A percentile compares a stretch with the other conserved stretches of the same genome.
phyloP scores from a whole-genome alignment of 2,797 vertebrate genomes.

The Lophotriccus pileatus region DNA sequence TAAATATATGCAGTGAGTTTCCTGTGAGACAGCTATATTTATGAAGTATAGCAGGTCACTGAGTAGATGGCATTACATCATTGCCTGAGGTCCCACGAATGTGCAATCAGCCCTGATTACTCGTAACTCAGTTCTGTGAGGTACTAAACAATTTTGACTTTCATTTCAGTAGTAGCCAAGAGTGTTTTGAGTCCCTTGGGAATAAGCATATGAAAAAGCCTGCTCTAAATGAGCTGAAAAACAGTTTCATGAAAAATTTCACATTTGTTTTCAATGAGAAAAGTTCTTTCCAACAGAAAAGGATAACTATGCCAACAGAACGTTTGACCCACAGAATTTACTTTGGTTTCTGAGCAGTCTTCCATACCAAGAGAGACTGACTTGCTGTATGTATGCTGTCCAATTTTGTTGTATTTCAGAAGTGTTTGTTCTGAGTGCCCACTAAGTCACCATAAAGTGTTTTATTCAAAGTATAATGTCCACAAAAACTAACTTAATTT shows the following conservation, averaged over 20 bases:
- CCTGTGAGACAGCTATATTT: neutral
- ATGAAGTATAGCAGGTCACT: neutral
- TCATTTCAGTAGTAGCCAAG: neutral
- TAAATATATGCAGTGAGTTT: neutral
- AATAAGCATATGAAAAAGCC: neutral
- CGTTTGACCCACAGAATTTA: neutral
- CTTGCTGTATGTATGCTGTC: neutral
- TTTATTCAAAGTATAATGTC: neutral
- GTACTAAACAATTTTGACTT: slow-evolving; percentile 6
- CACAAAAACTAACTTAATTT: neutral
- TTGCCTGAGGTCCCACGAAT: neutral
- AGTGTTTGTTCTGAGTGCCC: neutral
- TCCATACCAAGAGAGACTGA: neutral
- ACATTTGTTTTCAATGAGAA: neutral
- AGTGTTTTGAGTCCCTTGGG: neutral
- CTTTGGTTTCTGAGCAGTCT: neutral
- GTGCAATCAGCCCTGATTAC: neutral
- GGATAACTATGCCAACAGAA: neutral
- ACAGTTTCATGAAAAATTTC: neutral
- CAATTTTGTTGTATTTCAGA: neutral
- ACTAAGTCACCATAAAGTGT: neutral
- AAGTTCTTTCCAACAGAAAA: neutral
- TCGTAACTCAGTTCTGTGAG: neutral
- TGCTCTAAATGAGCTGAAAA: neutral
- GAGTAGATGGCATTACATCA: neutral